Evolutionary conservation across 2,888 invertebrate genomes (phyloP).

Genomic region (Eulithis prunata): DNA sequence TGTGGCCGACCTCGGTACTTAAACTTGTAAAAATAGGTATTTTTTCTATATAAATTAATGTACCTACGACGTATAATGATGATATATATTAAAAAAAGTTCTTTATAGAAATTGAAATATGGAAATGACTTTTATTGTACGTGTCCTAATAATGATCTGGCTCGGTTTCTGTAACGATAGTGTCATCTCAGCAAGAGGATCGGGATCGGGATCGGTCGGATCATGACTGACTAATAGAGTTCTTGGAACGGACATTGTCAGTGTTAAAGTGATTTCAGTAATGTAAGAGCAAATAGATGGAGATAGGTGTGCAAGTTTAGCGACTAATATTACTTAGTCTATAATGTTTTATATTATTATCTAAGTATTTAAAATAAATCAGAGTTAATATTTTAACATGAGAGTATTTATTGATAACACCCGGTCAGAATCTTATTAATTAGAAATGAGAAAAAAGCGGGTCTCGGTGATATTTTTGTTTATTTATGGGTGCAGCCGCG

Average conservation of each 20-base stretch:
- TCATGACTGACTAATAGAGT: neutral
- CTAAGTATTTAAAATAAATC: conserved; percentile 79
- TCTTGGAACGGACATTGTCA: conserved; percentile 23
- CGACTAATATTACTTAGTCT: conserved; percentile 73
- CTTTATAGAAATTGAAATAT: conserved; percentile 81
- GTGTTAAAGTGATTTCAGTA: conserved; percentile 33
- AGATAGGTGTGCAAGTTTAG: conserved; percentile 53
- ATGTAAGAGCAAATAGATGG: conserved; percentile 29
- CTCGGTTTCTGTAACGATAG: conserved; percentile 14
- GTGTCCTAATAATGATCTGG: conserved; percentile 53
- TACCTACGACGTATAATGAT: conserved; percentile 80
- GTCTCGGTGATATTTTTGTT: conserved; percentile 48
- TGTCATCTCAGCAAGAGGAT: neutral
- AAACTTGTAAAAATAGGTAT: conserved; percentile 83
- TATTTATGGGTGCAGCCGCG: conserved; percentile 48
- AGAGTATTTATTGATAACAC: conserved; percentile 71
- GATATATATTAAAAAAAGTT: conserved; percentile 80
- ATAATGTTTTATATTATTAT: conserved; percentile 78
- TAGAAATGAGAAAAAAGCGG: conserved; percentile 46
- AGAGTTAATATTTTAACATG: conserved; percentile 77
- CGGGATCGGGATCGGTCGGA: too few relatives aligned
- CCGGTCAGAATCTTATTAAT: conserved; percentile 62
- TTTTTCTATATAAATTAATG: conserved; percentile 83
- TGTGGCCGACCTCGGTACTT: conserved; percentile 84
- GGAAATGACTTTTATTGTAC: conserved; percentile 75